phyloP scores from a whole-genome alignment of 2,113 vertebrate genomes.

The Budorcas taxicolor region DNA sequence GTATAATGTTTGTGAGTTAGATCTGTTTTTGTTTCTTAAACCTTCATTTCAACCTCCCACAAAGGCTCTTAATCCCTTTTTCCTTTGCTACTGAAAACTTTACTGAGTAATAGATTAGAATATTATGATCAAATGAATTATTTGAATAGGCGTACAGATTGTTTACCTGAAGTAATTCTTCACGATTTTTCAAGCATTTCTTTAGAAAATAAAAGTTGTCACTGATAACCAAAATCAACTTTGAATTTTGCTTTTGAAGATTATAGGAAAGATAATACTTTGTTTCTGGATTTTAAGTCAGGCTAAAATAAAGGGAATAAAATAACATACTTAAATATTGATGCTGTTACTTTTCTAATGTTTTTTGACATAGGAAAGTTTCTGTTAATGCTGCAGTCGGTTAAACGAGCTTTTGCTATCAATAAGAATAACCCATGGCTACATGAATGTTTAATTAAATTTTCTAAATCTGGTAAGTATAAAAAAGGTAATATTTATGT shows the following conservation, averaged over 20 bases:
- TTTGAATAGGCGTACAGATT: not conserved
- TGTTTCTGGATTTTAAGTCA: conserved; percentile 26
- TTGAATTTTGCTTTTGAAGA: conserved; percentile 5
- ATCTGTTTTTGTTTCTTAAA: not conserved
- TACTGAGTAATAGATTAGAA: not conserved
- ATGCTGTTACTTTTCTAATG: not conserved
- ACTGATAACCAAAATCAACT: conserved; percentile 1
- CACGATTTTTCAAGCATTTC: not conserved
- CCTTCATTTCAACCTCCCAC: not conserved
- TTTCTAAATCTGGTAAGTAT: conserved; percentile 84
- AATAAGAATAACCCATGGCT: conserved; percentile 83
- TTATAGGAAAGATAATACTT: not conserved
- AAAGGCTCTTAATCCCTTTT: not conserved
- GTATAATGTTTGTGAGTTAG: not conserved
- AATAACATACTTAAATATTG: not conserved
- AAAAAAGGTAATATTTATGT: not conserved
- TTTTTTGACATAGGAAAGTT: conserved; percentile 79
- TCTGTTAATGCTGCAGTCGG: conserved; percentile 84
- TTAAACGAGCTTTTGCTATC: conserved; percentile 85
- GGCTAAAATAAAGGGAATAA: not conserved
- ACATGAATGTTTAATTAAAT: conserved; percentile 86
- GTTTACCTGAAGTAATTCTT: not conserved
- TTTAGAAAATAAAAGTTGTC: conserved; percentile 1
- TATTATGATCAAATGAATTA: not conserved
- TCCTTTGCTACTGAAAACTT: not conserved